Evolutionary conservation across 2,797 vertebrate species (phyloP), one percentile per base, ranked within the genome.

Genomic region (Anguilla pacifica): DNA sequence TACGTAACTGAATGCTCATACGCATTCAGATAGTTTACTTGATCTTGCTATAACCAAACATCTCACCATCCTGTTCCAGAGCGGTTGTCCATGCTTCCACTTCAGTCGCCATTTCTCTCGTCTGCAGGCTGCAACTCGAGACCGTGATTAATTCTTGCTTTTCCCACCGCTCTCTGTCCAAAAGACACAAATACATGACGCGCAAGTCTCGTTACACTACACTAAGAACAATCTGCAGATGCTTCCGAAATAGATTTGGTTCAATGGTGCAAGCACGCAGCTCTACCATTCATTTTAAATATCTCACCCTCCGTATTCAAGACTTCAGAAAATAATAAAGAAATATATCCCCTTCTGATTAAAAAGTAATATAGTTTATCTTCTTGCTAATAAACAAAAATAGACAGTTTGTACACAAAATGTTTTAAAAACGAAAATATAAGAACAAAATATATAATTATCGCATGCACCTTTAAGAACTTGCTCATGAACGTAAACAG

Each of bases 81-180:
- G 91, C 92, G 51, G 84, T 82, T 90, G 93, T 93, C 96, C 94
- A 95, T 88, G 94, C 91, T 91, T 95, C 95, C 91, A 96, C 96
- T 91, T 96, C 95, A 87, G 96, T 95, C 93, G 96, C 93, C 96
- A 97, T 97, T 94, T 93, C 93, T 90, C 91, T 92, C 90, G 91
- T 89, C 85, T 89, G 89, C 84, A 83, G 91, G 88, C 86, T 90
- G 88, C 84, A 84, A 88, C 93, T 89, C 86, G 85, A 89, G 90
- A 86, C 51, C 61, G 51, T 91, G 67, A 35, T 87, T 89, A 82
- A 70, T 49, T 77, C 49, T 86, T 57, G 82, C 53, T 89, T 90
- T 90, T 86, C 89, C 90, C 86, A 84, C 87, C 88, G 46, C 70
- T 82, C 55, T 86, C 87, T 91, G 88, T 84, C 88, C 57, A 87